Percentiles rank a stretch among this genome's conserved stretches.
Evolutionary conservation across 2,113 vertebrate species (phyloP).

Genomic region (Oryzias javanicus): DNA sequence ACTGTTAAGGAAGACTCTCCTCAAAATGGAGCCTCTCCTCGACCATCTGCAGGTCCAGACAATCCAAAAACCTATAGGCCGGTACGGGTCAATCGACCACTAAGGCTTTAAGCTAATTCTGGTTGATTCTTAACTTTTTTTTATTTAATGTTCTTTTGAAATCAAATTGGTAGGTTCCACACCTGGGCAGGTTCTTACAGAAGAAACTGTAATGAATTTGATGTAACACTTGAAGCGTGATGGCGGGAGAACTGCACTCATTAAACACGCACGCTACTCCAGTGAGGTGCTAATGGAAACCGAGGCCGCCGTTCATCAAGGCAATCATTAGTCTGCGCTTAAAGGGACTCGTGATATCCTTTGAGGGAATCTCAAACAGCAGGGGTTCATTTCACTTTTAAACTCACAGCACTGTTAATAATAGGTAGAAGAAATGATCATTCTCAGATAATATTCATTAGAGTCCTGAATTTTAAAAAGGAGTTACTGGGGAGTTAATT

Average conservation of each 20-base stretch:
- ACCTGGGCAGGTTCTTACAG: too few species aligned
- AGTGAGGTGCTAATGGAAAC: conserved; percentile 98
- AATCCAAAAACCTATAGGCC: too few species aligned
- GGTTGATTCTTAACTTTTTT: too few species aligned
- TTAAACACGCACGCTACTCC: conserved; percentile 86
- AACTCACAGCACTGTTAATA: conserved; percentile 91
- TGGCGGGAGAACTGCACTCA: conserved; percentile 64
- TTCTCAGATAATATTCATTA: conserved; percentile 55
- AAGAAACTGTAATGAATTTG: too few species aligned
- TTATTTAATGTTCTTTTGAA: too few species aligned
- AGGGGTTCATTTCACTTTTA: conserved; percentile 90
- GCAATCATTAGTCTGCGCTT: conserved; percentile 95
- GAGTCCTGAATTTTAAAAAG: conserved; percentile 83
- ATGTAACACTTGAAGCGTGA: too few species aligned
- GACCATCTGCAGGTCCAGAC: too few species aligned
- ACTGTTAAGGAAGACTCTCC: too few species aligned
- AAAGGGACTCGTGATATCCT: conserved; percentile 94
- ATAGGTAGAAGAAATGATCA: conserved; percentile 85
- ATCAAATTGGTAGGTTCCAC: too few species aligned
- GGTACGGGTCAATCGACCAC: too few species aligned
- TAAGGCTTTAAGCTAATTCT: too few species aligned
- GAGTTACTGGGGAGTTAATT: conserved; percentile 87
- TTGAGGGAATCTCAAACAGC: conserved; percentile 84
- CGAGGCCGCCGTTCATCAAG: conserved; percentile 93
- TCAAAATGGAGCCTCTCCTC: too few species aligned